Evolutionary conservation across 2,797 vertebrate species (phyloP), one percentile per base, ranked within the genome.

Genomic region (Ara ararauna): DNA sequence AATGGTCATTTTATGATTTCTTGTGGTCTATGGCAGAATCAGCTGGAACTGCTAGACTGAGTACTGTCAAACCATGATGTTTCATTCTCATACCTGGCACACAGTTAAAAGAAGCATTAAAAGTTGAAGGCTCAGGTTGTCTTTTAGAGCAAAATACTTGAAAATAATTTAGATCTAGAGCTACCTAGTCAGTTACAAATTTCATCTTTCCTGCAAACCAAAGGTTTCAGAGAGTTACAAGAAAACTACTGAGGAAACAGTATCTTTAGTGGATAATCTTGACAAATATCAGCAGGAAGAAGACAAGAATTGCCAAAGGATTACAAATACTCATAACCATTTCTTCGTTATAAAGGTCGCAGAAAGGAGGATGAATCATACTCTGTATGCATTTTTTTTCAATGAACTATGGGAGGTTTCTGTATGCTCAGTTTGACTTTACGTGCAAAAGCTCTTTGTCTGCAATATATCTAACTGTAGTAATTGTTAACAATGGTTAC

Each of bases 351-450:
- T 58, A 67, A 56, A 77, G 40, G 29, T 76, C 74, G 42, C 54
- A 34, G 48, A 82, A 79, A 83, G 48, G 75, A 44, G 82, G 27
- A 40, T 16, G 15, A 86, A 22, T 75, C 73, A 83, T 85, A 53
- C 9, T 48, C 48, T 60, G 26, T 23, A 42, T 90, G 27, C 3
- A 2, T 67, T 70, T 61, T 84, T 88, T 90, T 82, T 44, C 3
- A 13, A 21, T 66, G 79, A 87, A 53, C 82, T 67, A 53, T 64
- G 38, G 40, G 56, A 65, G 38, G 32, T 85, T 94, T 96, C 73
- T 53, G 81, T 95, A 73, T 84, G 72, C 89, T 92, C n/a, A 42
- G 36, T 95, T 80, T 85, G 47, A 47, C 54, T 89, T 85, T 32
- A 80, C 26, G 34, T 71, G 27, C 30, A 79, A 76, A 93, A 94